These are phyloP conservation scores for Lasioglossum marginatum DNA, from an alignment of 2,888 invertebrate genomes.

Conservation along the genomic window DNA sequence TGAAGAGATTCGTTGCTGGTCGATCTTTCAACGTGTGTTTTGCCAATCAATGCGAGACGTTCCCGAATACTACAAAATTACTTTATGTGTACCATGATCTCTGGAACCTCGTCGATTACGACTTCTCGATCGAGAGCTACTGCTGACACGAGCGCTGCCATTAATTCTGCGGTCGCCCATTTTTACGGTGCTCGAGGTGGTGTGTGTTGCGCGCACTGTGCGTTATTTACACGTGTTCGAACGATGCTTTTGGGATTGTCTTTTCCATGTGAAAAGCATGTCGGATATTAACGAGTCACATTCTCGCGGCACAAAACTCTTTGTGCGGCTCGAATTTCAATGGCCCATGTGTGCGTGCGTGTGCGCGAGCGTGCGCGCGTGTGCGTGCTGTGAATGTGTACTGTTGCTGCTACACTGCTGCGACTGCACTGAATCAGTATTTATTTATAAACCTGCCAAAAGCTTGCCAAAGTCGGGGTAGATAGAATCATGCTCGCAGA, in stretches of 20 bases:
- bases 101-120: conserved; percentile 80
- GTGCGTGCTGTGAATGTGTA: not conserved
- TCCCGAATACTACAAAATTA: conserved; percentile 18
- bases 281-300: conserved; percentile 47
- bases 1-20: not conserved
- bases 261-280: conserved; percentile 32
- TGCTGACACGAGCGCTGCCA: conserved; percentile 73
- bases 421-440: conserved; percentile 81
- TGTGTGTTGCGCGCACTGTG: conserved; percentile 25
- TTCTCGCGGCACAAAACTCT: conserved; percentile 53
- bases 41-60: not conserved
- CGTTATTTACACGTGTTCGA: conserved; percentile 50
- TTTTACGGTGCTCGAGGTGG: conserved; percentile 50
- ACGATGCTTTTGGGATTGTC: conserved; percentile 22
- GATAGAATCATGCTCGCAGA: conserved; percentile 47
- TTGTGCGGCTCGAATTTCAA: conserved; percentile 76
- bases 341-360: conserved; percentile 30
- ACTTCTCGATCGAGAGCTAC: conserved; percentile 80
- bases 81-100: conserved; percentile 78
- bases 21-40: conserved; percentile 3
- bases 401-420: conserved; percentile 28
- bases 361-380: not conserved
- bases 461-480: conserved; percentile 76
- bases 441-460: conserved; percentile 82
- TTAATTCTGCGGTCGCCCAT: conserved; percentile 79